phyloP scores from a whole-genome alignment of 2,797 vertebrate genomes.

The Perodicticus potto region DNA sequence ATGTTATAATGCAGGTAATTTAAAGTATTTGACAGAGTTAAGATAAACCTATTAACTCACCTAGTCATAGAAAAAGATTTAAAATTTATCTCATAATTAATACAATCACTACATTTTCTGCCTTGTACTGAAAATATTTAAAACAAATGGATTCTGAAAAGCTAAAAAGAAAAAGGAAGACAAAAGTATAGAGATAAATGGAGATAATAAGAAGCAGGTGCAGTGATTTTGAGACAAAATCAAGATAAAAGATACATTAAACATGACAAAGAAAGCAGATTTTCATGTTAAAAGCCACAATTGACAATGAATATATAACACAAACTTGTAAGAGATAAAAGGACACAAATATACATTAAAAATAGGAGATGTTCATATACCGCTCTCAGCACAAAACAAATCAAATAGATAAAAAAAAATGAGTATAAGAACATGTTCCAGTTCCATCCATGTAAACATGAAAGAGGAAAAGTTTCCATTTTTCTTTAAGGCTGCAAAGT shows the following conservation, averaged over 20 bases:
- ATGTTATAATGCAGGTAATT: background rate
- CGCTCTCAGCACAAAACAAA: background rate
- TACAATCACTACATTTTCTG: background rate
- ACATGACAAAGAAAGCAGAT: background rate
- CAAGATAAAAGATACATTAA: background rate
- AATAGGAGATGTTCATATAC: background rate
- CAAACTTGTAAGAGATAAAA: background rate
- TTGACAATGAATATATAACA: background rate
- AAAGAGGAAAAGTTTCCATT: too few species aligned
- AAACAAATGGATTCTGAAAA: background rate
- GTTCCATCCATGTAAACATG: too few species aligned
- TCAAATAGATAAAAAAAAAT: background rate
- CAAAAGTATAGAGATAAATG: background rate
- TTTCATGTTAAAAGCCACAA: background rate
- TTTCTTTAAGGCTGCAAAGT: too few species aligned
- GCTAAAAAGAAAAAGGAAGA: background rate
- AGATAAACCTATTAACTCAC: background rate
- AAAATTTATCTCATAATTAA: background rate
- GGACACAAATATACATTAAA: background rate
- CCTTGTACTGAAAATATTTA: background rate
- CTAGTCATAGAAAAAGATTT: background rate
- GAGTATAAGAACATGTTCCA: too few species aligned
- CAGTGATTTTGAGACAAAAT: background rate
- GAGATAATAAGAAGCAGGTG: background rate
- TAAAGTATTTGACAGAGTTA: background rate